A percentile compares a stretch with the other conserved stretches of the same genome.
These are phyloP conservation scores for Pogonus chalceus DNA, from an alignment of 1,140 invertebrate genomes.

Conservation along the genomic window DNA sequence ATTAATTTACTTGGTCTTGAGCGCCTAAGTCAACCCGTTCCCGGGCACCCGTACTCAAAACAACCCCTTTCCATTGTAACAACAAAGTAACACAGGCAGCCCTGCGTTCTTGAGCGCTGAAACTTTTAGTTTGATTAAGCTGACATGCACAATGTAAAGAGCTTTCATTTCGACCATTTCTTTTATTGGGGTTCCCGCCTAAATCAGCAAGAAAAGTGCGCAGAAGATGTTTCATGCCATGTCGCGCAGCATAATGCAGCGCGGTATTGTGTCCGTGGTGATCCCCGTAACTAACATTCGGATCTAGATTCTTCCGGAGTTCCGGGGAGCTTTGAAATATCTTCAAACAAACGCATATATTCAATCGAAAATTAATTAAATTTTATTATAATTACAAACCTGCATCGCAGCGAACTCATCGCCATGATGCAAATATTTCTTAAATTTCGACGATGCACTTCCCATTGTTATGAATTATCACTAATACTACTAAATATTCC, in stretches of 20 bases:
- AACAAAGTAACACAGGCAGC: constrained; percentile 51
- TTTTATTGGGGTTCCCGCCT: constrained; percentile 60
- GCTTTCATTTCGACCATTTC: constrained; percentile 53
- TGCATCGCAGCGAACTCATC: constrained; percentile 62
- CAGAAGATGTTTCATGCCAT: constrained; percentile 50
- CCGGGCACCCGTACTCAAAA: constrained; percentile 41
- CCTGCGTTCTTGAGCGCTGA: constrained; percentile 46
- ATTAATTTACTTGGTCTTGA: constrained; percentile 44
- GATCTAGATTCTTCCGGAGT: constrained; percentile 54
- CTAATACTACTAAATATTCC: neutral
- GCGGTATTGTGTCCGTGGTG: constrained; percentile 57
- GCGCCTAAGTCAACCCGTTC: constrained; percentile 50
- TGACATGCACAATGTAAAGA: constrained; percentile 53
- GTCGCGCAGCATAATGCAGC: constrained; percentile 54
- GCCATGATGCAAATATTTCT: constrained; percentile 60
- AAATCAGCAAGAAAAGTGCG: constrained; percentile 55
- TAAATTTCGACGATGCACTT: constrained; percentile 59
- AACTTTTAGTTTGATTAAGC: constrained; percentile 40
- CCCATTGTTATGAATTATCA: constrained; percentile 41
- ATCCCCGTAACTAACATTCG: constrained; percentile 59
- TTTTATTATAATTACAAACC: constrained; percentile 25
- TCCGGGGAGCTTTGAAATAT: constrained; percentile 48
- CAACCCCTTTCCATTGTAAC: constrained; percentile 50
- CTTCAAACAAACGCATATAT: neutral
- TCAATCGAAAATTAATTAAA: too few species aligned